Evolutionary conservation across 2,113 vertebrate genomes (phyloP).

Genomic region (Andinoacara biseriatus): DNA sequence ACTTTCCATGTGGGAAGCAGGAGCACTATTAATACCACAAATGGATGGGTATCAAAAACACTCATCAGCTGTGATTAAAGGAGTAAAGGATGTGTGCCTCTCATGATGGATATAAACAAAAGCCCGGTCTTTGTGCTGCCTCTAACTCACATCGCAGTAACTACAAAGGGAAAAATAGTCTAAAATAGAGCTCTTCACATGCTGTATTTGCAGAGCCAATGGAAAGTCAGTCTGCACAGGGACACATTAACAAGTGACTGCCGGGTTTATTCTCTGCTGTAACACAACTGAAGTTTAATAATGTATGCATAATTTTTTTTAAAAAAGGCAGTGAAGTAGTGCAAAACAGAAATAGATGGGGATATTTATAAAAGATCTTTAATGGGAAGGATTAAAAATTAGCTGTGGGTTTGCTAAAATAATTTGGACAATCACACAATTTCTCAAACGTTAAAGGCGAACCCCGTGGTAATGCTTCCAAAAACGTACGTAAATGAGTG

Average conservation of each 20-base stretch:
- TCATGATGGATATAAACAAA: background rate
- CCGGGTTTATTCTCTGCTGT: background rate
- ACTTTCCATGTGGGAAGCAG: background rate
- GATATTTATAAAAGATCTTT: background rate
- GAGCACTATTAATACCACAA: background rate
- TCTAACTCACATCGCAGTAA: background rate
- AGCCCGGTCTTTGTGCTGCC: slow-evolving; percentile 4
- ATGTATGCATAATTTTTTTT: background rate
- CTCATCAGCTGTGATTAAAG: background rate
- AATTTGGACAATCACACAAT: background rate
- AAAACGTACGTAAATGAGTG: background rate
- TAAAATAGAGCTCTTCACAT: background rate
- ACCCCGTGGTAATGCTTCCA: background rate
- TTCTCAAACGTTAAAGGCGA: background rate
- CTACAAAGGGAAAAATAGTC: background rate
- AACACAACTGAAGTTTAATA: background rate
- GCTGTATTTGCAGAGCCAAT: background rate
- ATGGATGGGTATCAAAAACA: background rate
- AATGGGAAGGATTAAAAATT: background rate
- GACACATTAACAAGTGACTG: background rate
- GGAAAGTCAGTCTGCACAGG: too few species aligned
- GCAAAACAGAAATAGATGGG: background rate
- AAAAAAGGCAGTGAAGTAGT: background rate
- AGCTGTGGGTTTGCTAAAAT: background rate
- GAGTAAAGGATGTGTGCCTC: background rate